Base-by-base conservation (phyloP, 2,888 invertebrate species). In the Ypsolopha scabrella region DNA sequence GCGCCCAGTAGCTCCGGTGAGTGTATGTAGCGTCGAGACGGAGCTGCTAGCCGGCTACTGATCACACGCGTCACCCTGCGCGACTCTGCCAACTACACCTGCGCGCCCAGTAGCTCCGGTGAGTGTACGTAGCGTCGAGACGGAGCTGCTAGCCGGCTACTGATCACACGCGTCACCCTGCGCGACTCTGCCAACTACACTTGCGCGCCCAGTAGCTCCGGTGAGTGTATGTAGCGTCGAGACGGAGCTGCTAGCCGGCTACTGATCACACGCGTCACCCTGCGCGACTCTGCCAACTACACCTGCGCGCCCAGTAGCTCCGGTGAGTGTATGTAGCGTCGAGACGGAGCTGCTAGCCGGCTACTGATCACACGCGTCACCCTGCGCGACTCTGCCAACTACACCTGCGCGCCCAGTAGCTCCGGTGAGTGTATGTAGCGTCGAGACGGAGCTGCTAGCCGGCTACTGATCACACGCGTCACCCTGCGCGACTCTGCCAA, bases 81-180 rank as follows among this genome's bases (percentile, higher is more conserved):
- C 52, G 95, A 95, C 87, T 94, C 93, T 46, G 96, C 96, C 63
- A 95, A 95, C 88, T 96, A 96, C 75, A 96, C 96, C 54, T 96
- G 96, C 77, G 92, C 93, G 62, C 95, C 96, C 52, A 92, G 92
- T 70, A 93, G 93, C 74, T 93, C 93, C 67, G 91, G 90, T 90
- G 57, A 66, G 61, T 8, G 24, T 24, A 24, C 24, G 4, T 24
- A 94, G 93, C 70, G 90, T 96, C 60, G 93, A 94, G 75, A 95
- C 95, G 24, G 95, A 95, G 75, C 94, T 55, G 95, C 95, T 53
- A 94, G 95, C 62, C 92, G 94, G 62, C 89, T 96, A 59, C 89
- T 95, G 62, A 94, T 96, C 67, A 94, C 95, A 52, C 92, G 94
- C 65, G 96, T 95, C 44, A 90, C 93, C 60, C 90, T 94, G 41